Conservation (phyloP, 2,888 invertebrate species). For the Dicranocentrus wangi region DNA sequence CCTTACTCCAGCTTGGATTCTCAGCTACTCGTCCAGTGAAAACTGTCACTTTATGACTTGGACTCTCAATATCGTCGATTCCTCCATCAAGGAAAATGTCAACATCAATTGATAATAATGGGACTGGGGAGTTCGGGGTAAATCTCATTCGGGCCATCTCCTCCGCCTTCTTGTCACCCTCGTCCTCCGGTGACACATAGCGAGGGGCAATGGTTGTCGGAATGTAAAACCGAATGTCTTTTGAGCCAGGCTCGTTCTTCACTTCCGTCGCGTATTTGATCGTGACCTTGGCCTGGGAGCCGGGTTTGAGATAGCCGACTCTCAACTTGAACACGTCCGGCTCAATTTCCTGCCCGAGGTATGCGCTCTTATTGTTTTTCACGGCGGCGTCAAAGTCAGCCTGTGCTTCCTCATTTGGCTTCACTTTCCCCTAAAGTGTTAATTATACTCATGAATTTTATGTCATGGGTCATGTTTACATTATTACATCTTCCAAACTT, state of each 20-base stretch:
- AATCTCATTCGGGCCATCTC: slow-evolving; percentile 68
- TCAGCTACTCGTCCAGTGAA: slow-evolving; percentile 51
- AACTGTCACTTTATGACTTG: slow-evolving; percentile 67
- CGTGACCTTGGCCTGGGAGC: slow-evolving; percentile 69
- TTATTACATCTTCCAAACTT: no score
- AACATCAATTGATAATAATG: slow-evolving; percentile 68
- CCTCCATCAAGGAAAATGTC: slow-evolving; percentile 67
- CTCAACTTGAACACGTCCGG: slow-evolving; percentile 70
- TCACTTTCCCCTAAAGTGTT: slow-evolving; percentile 66
- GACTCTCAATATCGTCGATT: slow-evolving; percentile 68
- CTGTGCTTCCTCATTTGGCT: slow-evolving; percentile 69
- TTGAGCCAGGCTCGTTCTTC: slow-evolving; percentile 68
- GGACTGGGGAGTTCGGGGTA: no score
- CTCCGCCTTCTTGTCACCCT: slow-evolving; percentile 60
- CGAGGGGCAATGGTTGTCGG: slow-evolving; percentile 73
- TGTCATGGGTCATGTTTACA: no score
- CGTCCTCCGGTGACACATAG: slow-evolving; percentile 65
- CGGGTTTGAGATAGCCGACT: slow-evolving; percentile 71
- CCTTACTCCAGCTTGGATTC: slow-evolving; percentile 64
- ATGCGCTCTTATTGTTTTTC: slow-evolving; percentile 64
- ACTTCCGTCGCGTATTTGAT: slow-evolving; percentile 72
- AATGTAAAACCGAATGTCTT: slow-evolving; percentile 70
- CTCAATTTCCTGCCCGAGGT: slow-evolving; percentile 68
- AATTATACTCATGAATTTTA: no score
- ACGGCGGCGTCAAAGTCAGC: slow-evolving; percentile 69